Evolutionary conservation across 1,140 invertebrate genomes (phyloP), one percentile per base, ranked within the genome.

Genomic region (Philaenus spumarius): DNA sequence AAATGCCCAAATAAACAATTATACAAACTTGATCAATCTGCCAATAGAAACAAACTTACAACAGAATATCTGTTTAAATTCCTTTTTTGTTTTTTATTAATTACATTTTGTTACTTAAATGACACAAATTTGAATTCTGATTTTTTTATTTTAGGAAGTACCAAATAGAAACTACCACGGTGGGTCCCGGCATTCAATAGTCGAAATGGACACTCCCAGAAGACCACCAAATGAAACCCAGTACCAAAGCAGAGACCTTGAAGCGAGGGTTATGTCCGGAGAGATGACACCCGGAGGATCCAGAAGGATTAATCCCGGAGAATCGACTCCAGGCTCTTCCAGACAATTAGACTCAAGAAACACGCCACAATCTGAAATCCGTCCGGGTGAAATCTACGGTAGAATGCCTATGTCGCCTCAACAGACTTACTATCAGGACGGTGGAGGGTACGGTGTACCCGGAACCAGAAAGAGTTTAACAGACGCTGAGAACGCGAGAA

Each of bases 391-490:
- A 11, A 26, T 58, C 5, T 58, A 58, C 37, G 39, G 58, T 2
- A 50, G 55, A 50, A 51, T 34, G 2, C 55, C 55, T 1, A 17
- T 17, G n/a, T 17, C 17, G 2, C 26, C 26, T 30, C 26, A 30
- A 9, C 26, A 30, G 26, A 30, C 3, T 30, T 4, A 4, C 3
- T 46, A 55, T 39, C 53, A 17, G 4, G 40, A 55, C 19, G 26
- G 15, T n/a, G 56, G 56, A n/a, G 56, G 56, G 1, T 58, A 58
- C 22, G 56, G 56, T n/a, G 46, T 58, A 17, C 56, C 56, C 14
- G 46, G 56, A 12, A 58, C 43, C 14, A 26, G 46, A 46, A 47
- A 40, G 22, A 58, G 35, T 24, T 17, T 58, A 14, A 37, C 45
- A 24, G 56, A 58, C n/a, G 45, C 45, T 12, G 56, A 58, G 26